These are phyloP conservation scores for Geophilus truncorum DNA, from an alignment of 2,888 invertebrate genomes.

Conservation along the genomic window DNA sequence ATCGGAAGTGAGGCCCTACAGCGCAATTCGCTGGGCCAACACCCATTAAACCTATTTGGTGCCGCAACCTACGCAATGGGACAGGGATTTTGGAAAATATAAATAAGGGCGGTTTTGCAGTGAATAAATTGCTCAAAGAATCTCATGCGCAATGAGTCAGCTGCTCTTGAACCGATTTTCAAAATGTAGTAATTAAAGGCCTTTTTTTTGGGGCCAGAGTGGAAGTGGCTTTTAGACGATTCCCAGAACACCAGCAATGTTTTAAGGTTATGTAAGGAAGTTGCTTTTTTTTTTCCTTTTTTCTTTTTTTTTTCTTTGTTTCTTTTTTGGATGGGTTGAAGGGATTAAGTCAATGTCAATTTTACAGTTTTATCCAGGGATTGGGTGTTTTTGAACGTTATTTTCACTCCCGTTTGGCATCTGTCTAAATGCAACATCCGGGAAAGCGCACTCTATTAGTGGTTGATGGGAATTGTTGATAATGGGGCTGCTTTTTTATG, in stretches of 20 bases:
- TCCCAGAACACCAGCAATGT: not conserved
- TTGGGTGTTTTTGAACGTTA: not conserved
- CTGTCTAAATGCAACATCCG: not conserved
- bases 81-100: not conserved
- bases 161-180: constrained; percentile 13
- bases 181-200: constrained; percentile 4
- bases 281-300: too few species aligned
- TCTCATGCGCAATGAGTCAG: constrained; percentile 16
- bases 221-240: not conserved
- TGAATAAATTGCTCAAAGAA: not conserved
- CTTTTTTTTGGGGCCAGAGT: not conserved
- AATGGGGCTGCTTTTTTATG: not conserved
- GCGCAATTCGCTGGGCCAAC: constrained; percentile 3
- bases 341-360: too few species aligned
- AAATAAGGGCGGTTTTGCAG: constrained; percentile 17
- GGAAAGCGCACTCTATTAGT: constrained; percentile 1
- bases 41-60: constrained; percentile 17
- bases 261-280: not conserved
- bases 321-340: too few species aligned
- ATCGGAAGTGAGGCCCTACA: not conserved
- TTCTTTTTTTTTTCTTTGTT: too few species aligned
- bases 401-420: not conserved
- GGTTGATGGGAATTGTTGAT: not conserved
- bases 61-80: constrained; percentile 18
- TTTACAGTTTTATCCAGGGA: not conserved